Conservation (phyloP, 2,797 vertebrate genomes). For the Lutjanus campechanus region DNA sequence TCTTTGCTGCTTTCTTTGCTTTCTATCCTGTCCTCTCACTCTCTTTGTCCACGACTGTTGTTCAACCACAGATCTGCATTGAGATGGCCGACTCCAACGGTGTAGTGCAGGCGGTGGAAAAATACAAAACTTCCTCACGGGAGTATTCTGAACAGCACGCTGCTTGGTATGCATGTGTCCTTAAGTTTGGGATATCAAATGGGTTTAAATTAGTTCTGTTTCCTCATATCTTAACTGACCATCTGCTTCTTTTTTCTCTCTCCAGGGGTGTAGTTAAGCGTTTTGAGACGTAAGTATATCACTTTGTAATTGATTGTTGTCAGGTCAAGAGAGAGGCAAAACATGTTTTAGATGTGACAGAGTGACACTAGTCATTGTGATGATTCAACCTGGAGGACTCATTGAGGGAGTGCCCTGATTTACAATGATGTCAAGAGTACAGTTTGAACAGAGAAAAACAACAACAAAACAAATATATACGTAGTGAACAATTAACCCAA, state of each 20-base stretch:
- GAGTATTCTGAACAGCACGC: accelerated
- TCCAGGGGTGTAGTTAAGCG: conserved; percentile 33
- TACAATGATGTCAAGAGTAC: too few species aligned
- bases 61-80: conserved; percentile 73
- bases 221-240: not conserved
- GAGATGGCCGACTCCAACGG: conserved; percentile 70
- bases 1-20: not conserved
- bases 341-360: not conserved
- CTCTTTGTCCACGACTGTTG: not conserved
- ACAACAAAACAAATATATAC: too few species aligned
- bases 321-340: not conserved
- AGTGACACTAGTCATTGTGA: too few species aligned
- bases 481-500: too few species aligned
- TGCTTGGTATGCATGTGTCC: conserved; percentile 40
- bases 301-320: not conserved
- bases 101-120: conserved; percentile 39
- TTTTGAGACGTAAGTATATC: conserved; percentile 62
- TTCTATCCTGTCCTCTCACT: not conserved
- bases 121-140: not conserved
- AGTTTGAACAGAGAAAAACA: too few species aligned
- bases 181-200: not conserved
- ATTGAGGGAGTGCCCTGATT: too few species aligned
- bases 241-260: not conserved
- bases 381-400: too few species aligned
- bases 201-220: not conserved